These are phyloP conservation scores for Lindbergichthys nudifrons DNA, from an alignment of 2,797 vertebrate species.

Conservation along the genomic window DNA sequence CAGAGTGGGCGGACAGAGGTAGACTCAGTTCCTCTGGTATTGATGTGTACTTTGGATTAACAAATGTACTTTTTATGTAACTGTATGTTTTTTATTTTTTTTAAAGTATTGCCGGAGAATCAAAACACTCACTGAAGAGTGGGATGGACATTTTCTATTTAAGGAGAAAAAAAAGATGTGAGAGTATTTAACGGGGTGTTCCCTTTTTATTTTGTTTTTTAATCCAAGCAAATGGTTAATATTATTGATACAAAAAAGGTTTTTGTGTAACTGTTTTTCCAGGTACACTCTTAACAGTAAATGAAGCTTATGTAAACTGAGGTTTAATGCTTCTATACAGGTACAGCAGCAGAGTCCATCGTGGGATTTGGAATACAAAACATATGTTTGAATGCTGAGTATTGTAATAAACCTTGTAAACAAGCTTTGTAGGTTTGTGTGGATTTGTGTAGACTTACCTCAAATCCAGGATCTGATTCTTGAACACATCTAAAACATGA, in stretches of 20 bases:
- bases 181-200: constrained; percentile 84
- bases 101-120: constrained; percentile 42
- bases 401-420: constrained; percentile 77
- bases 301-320: constrained; percentile 67
- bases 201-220: constrained; percentile 80
- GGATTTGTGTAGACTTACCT: constrained; percentile 39
- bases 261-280: constrained; percentile 60
- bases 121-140: constrained; percentile 66
- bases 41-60: constrained; percentile 42
- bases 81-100: constrained; percentile 53
- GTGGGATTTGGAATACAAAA: constrained; percentile 42
- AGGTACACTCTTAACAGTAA: constrained; percentile 63
- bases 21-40: constrained; percentile 8
- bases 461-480: constrained; percentile 10
- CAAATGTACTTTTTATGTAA: constrained; percentile 60
- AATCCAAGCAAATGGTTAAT: constrained; percentile 79
- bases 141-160: constrained; percentile 85
- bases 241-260: constrained; percentile 57
- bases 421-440: constrained; percentile 4
- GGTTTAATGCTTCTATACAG: constrained; percentile 56
- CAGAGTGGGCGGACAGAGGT: constrained; percentile 36
- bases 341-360: constrained; percentile 50
- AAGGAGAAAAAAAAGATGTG: constrained; percentile 78
- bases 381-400: constrained; percentile 56
- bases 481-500: constrained; percentile 26